Conservation (phyloP, 2,113 vertebrate genomes). For the Dasyprocta punctata region DNA sequence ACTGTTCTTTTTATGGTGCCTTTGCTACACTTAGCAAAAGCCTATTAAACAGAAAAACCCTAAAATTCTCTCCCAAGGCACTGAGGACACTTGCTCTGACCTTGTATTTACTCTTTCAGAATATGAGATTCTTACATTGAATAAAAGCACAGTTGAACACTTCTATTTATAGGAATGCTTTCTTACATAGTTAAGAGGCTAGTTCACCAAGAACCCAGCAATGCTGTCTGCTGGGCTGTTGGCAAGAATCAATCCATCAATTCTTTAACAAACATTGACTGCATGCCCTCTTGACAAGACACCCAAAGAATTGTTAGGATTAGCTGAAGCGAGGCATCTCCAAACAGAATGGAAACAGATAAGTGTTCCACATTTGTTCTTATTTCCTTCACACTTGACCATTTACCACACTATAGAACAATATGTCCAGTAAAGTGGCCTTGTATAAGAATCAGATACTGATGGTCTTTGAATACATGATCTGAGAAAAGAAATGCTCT, state of each 20-base stretch:
- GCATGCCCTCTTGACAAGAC: background rate
- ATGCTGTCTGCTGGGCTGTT: background rate
- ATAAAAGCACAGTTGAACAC: background rate
- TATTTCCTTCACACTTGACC: background rate
- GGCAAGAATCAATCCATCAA: background rate
- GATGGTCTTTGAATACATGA: background rate
- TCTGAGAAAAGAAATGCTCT: background rate
- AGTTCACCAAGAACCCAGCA: background rate
- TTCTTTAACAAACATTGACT: background rate
- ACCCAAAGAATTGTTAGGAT: background rate
- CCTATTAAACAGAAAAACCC: conserved; percentile 65
- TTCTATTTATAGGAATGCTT: conserved; percentile 1
- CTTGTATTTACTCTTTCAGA: conserved; percentile 55
- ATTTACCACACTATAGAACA: background rate
- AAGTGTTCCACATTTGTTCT: background rate
- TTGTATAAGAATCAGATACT: background rate
- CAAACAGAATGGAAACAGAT: background rate
- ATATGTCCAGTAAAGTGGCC: background rate
- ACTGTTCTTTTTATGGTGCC: conserved; percentile 67
- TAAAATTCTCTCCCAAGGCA: conserved; percentile 55
- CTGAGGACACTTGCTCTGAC: conserved; percentile 32
- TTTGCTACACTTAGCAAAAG: conserved; percentile 68
- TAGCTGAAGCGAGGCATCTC: background rate
- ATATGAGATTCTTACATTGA: background rate
- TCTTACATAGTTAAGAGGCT: background rate